phyloP scores from a whole-genome alignment of 2,113 vertebrate species.

The Leucopternis melanops region DNA sequence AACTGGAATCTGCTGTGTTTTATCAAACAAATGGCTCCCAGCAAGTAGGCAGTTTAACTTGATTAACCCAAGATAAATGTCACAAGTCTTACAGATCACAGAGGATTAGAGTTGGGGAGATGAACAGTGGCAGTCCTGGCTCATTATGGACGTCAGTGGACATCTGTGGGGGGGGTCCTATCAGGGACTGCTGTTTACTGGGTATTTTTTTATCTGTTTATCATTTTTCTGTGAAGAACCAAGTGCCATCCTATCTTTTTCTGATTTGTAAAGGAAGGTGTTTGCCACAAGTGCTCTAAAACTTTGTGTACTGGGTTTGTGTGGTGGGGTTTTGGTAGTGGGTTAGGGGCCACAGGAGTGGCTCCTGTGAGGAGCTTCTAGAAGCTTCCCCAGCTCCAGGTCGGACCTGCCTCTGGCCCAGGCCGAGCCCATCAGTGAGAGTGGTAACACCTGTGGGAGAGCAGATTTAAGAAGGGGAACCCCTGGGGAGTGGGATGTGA shows the following conservation, averaged over 20 bases:
- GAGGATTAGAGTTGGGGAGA: not conserved
- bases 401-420: too few species aligned
- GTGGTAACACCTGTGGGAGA: too few species aligned
- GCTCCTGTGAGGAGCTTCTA: too few species aligned
- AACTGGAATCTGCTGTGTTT: slow-evolving; percentile 45
- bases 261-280: not conserved
- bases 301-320: not conserved
- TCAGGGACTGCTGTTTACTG: not conserved
- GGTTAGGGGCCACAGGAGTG: too few species aligned
- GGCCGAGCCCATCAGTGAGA: too few species aligned
- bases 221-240: not conserved
- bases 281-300: not conserved
- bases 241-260: not conserved
- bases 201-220: not conserved
- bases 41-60: slow-evolving; percentile 44
- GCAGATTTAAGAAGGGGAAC: too few species aligned
- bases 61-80: slow-evolving; percentile 57
- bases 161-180: not conserved
- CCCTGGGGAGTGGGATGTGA: too few species aligned
- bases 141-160: not conserved
- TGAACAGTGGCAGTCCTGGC: not conserved
- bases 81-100: slow-evolving; percentile 12
- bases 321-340: too few species aligned
- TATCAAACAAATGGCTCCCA: slow-evolving; percentile 53
- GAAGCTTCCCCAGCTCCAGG: too few species aligned